A percentile compares a stretch with the other conserved stretches of the same genome.
Evolutionary conservation across 2,113 vertebrate species (phyloP).

Genomic region (Microcebus murinus): DNA sequence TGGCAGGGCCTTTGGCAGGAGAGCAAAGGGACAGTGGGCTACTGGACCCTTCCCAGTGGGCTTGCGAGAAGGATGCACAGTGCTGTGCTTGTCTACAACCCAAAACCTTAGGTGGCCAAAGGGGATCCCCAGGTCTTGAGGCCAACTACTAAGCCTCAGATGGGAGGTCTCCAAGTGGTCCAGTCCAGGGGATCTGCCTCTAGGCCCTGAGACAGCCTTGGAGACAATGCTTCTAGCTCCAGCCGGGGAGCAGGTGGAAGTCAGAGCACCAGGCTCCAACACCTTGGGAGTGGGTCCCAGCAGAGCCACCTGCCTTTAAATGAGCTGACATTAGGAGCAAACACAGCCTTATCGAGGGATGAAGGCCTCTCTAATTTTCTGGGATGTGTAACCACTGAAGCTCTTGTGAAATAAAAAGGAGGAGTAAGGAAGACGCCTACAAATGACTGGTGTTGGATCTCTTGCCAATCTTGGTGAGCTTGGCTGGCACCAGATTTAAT

Average conservation of each 20-base stretch:
- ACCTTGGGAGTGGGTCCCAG: not conserved
- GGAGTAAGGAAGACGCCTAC: not conserved
- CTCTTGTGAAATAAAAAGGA: constrained; percentile 16
- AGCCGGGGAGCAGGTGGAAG: not conserved
- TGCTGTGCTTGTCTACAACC: not conserved
- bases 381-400: not conserved
- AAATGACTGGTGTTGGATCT: not conserved
- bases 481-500: not conserved
- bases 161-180: not conserved
- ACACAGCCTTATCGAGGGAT: not conserved
- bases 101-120: not conserved
- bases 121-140: not conserved
- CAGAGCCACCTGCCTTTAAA: not conserved
- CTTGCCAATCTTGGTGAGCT: not conserved
- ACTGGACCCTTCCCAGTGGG: not conserved
- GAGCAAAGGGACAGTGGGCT: not conserved
- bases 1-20: not conserved
- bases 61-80: not conserved
- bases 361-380: not conserved
- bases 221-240: not conserved
- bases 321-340: not conserved
- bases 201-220: not conserved
- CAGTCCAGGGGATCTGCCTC: not conserved
- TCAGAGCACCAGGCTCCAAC: not conserved
- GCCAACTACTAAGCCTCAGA: not conserved